Conservation (phyloP, 2,113 vertebrate species). For the Phyllostomus hastatus region DNA sequence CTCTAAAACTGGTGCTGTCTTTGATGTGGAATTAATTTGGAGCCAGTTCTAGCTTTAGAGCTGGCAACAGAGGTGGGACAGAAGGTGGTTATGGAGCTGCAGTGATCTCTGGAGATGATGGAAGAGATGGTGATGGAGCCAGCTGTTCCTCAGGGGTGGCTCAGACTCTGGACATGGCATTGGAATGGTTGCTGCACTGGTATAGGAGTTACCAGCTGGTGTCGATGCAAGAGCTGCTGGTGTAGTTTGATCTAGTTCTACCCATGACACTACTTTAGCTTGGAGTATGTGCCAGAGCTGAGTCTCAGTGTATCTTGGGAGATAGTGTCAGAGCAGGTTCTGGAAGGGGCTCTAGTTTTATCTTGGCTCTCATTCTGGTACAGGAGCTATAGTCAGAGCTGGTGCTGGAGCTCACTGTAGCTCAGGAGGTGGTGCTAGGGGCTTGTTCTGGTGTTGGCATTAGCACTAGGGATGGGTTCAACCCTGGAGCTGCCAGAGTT, state of each 20-base stretch:
- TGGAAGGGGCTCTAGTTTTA: neutral
- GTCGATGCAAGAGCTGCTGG: neutral
- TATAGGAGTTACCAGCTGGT: no score
- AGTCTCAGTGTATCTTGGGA: neutral
- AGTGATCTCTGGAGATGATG: neutral
- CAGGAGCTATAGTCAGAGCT: neutral
- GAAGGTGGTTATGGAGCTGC: neutral
- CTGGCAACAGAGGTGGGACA: neutral
- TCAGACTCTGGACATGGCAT: no score
- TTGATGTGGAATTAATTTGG: neutral
- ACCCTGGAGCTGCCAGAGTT: neutral
- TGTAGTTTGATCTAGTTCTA: neutral
- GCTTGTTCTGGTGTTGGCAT: neutral
- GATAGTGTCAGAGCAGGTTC: neutral
- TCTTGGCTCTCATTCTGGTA: neutral
- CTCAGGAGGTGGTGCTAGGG: neutral
- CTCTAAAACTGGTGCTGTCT: neutral
- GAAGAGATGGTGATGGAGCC: no score
- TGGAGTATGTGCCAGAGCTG: neutral
- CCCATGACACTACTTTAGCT: neutral
- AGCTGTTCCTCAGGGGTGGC: no score
- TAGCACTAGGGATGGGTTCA: neutral
- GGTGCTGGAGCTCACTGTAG: neutral
- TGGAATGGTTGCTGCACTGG: no score
- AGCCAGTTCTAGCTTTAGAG: neutral